phyloP scores from a whole-genome alignment of 2,888 invertebrate species.

The Cyclophora albipunctata region DNA sequence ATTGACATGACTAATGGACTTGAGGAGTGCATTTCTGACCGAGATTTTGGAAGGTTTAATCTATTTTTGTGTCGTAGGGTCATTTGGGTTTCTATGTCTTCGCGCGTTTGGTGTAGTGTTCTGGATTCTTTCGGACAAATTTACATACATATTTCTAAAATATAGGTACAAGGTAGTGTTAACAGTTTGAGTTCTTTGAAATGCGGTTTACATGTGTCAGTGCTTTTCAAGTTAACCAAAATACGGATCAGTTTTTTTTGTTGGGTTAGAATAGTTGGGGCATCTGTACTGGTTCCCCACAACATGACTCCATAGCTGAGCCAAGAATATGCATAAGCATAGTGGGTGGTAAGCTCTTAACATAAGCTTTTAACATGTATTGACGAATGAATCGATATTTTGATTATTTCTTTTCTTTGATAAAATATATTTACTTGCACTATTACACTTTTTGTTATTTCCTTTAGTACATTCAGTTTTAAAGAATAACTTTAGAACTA shows the following conservation, averaged over 20 bases:
- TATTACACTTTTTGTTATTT: too few species aligned
- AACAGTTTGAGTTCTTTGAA: neutral
- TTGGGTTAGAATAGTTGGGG: neutral
- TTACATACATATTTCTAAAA: constrained; percentile 1
- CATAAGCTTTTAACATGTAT: neutral
- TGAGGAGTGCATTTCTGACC: neutral
- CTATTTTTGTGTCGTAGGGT: neutral
- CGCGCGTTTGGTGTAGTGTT: neutral
- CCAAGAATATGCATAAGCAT: neutral
- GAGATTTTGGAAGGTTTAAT: neutral
- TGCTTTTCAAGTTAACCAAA: neutral
- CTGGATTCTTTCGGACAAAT: neutral
- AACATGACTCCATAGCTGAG: neutral
- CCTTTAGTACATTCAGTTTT: too few species aligned
- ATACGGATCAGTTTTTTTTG: constrained; percentile 1
- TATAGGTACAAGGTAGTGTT: neutral
- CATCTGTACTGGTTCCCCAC: neutral
- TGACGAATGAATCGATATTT: too few species aligned
- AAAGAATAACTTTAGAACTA: too few species aligned
- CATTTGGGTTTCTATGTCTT: neutral
- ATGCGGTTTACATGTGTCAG: neutral
- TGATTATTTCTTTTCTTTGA: too few species aligned
- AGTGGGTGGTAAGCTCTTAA: neutral
- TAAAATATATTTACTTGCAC: too few species aligned
- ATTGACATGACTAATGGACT: neutral